Percentiles rank a stretch among this genome's conserved stretches.
Evolutionary conservation across 1,140 invertebrate genomes (phyloP).

Genomic region (Stegodyphus mimosarum): DNA sequence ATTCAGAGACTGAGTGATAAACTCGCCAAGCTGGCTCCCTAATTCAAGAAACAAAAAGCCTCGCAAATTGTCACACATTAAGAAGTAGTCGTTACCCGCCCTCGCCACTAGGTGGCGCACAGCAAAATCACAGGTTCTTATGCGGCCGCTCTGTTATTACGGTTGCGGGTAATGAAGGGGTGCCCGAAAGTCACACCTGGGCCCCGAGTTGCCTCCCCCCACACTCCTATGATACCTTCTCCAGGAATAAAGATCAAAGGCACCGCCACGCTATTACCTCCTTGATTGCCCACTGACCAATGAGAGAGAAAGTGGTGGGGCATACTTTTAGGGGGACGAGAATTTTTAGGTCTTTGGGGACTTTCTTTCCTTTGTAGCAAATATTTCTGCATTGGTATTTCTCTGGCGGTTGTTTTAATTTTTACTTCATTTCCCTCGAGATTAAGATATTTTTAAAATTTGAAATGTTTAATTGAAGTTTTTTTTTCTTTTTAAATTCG

Average conservation of each 20-base stretch:
- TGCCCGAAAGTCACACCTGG: constrained; percentile 48
- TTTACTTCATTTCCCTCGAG: no score
- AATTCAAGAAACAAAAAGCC: not conserved
- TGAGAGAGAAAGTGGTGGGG: constrained; percentile 7
- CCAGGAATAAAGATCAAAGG: constrained; percentile 47
- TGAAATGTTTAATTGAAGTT: no score
- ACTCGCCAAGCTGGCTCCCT: not conserved
- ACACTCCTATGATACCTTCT: constrained; percentile 9
- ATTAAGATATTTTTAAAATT: no score
- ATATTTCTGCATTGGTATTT: no score
- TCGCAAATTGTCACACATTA: constrained; percentile 60
- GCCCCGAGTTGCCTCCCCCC: not conserved
- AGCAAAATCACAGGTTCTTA: constrained; percentile 50
- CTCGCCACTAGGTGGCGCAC: constrained; percentile 55
- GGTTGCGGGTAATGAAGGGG: constrained; percentile 57
- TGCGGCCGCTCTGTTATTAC: constrained; percentile 54
- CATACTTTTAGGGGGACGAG: not conserved
- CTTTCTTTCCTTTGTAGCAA: no score
- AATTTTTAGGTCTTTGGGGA: not conserved
- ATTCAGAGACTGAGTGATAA: not conserved
- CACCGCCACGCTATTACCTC: constrained; percentile 37
- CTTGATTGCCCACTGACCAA: constrained; percentile 34
- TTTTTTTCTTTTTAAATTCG: no score
- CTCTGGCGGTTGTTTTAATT: no score
- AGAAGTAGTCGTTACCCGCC: constrained; percentile 59